Evolutionary conservation across 1,140 invertebrate species (phyloP).

Genomic region (Limonius californicus): DNA sequence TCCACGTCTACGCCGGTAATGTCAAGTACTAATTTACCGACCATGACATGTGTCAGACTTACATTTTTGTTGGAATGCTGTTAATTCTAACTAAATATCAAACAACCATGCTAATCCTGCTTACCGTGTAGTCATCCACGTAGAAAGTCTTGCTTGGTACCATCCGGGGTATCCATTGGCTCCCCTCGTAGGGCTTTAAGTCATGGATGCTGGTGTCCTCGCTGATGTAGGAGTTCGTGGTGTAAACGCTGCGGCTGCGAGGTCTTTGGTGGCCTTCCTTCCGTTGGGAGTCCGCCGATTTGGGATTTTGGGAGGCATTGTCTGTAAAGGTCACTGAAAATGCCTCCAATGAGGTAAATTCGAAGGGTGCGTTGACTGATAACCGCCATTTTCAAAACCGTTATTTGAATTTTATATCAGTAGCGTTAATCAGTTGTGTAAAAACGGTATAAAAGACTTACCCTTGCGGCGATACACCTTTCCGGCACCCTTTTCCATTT

Average conservation of each 20-base stretch:
- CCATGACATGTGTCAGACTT: no score
- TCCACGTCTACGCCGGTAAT: no score
- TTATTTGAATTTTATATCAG: background rate
- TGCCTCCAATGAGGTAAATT: no score
- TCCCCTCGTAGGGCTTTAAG: conserved; percentile 40
- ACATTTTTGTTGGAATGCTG: no score
- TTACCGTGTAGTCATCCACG: conserved; percentile 42
- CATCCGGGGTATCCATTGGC: conserved; percentile 38
- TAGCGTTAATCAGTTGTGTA: no score
- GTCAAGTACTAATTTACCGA: no score
- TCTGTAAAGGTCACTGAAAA: conserved; percentile 38
- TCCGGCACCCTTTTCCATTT: conserved; percentile 9
- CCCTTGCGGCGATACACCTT: conserved; percentile 11
- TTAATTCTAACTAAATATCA: no score
- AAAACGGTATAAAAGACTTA: no score
- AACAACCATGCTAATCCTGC: conserved; percentile 13
- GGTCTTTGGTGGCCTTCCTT: conserved; percentile 38
- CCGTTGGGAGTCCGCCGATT: conserved; percentile 28
- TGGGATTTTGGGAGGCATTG: conserved; percentile 38
- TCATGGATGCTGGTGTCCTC: conserved; percentile 37
- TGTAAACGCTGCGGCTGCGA: conserved; percentile 44
- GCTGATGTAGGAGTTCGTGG: conserved; percentile 36
- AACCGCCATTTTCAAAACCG: no score
- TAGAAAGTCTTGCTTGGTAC: conserved; percentile 42
- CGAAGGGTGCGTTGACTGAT: no score